Evolutionary conservation across 2,888 invertebrate species (phyloP).

Genomic region (Watsonalla binaria): DNA sequence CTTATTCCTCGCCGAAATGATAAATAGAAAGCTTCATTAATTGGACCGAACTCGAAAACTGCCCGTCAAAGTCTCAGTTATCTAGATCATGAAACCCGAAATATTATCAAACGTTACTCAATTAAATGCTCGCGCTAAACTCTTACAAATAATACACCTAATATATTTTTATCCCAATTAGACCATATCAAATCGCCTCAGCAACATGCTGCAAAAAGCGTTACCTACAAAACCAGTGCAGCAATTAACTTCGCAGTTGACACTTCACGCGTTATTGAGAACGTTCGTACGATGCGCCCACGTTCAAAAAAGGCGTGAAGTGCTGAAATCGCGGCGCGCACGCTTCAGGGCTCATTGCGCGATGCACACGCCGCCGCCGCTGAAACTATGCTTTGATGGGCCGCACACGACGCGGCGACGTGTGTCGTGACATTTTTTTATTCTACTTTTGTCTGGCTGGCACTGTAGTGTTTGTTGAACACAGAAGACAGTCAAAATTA

Average conservation of each 20-base stretch:
- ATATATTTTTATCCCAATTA: no score
- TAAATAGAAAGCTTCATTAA: no score
- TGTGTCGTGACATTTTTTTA: constrained; percentile 15
- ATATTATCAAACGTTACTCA: no score
- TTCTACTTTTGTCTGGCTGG: constrained; percentile 12
- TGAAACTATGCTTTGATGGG: constrained; percentile 61
- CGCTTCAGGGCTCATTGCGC: constrained; percentile 69
- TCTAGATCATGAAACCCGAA: no score
- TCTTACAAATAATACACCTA: no score
- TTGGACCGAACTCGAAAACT: no score
- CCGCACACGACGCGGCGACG: constrained; percentile 59
- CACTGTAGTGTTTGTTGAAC: no score
- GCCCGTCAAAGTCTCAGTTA: no score
- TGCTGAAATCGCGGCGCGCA: constrained; percentile 60
- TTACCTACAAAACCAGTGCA: constrained; percentile 28
- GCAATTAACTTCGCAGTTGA: constrained; percentile 63
- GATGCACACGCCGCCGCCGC: constrained; percentile 65
- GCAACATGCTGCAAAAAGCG: constrained; percentile 13
- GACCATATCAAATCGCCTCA: not conserved
- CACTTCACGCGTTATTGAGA: constrained; percentile 63
- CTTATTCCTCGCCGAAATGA: no score
- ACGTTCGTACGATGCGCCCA: constrained; percentile 44
- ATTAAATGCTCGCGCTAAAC: no score
- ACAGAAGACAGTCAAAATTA: no score
- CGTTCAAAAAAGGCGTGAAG: constrained; percentile 69